Percentiles rank a stretch among this genome's conserved stretches.
Conservation (phyloP, 2,888 invertebrate genomes). For the Hirtodrosophila cameraria region DNA sequence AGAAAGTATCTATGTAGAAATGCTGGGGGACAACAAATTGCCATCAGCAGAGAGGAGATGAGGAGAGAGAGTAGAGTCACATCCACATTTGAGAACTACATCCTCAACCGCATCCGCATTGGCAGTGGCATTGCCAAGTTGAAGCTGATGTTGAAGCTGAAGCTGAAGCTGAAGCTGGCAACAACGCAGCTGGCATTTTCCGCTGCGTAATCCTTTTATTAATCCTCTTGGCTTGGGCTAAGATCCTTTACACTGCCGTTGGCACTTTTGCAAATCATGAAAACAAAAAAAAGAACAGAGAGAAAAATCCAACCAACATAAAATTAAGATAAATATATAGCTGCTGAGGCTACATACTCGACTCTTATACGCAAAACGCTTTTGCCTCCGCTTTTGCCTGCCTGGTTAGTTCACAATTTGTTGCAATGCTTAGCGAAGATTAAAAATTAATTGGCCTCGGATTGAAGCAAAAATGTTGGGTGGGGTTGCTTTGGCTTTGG, state of each 20-base stretch:
- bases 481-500: not conserved
- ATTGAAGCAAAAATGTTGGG: constrained; percentile 15
- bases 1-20: constrained; percentile 33
- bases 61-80: constrained; percentile 39
- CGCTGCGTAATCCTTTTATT: constrained; percentile 81
- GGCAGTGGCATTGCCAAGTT: constrained; percentile 63
- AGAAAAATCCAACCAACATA: constrained; percentile 26
- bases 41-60: too few relatives aligned
- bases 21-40: constrained; percentile 69
- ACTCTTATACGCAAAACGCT: constrained; percentile 45
- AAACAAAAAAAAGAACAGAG: constrained; percentile 52
- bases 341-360: constrained; percentile 24
- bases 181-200: constrained; percentile 79
- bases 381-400: constrained; percentile 4
- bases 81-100: constrained; percentile 40
- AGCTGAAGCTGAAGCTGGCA: constrained; percentile 55
- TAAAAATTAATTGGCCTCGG: constrained; percentile 68
- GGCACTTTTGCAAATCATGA: constrained; percentile 75
- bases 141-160: too few relatives aligned
- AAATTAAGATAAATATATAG: constrained; percentile 53
- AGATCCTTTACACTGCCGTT: constrained; percentile 77
- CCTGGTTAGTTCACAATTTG: constrained; percentile 59
- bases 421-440: constrained; percentile 68
- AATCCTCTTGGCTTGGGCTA: constrained; percentile 78
- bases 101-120: constrained; percentile 42